Evolutionary conservation across 2,113 vertebrate genomes (phyloP), one percentile per base, ranked within the genome.

Genomic region (Chloropsis cyanopogon): DNA sequence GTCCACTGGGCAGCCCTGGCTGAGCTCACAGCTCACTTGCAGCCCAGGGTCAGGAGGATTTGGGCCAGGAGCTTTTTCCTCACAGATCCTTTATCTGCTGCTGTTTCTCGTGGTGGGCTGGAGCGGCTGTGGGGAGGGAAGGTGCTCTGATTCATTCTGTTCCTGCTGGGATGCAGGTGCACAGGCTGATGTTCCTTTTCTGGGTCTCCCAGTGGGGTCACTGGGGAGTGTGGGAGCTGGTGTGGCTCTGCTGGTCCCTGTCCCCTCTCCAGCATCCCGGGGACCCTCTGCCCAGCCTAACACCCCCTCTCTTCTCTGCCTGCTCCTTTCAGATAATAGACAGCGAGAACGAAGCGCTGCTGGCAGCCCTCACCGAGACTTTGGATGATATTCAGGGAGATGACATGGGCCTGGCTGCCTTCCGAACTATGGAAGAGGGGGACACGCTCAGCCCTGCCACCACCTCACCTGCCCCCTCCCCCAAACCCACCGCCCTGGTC

Each of bases 351-450:
- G 99, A 99, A 96, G 99, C 99, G 2, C 98, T 99, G 95, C 98
- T 99, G 91, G 99, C 99, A 61, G 99, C 98, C 12, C 98, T 99
- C 94, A 99, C 99, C 83, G 99, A 99, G 98, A 99, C 98, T 92
- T 92, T 99, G 98, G 99, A 99, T 87, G 98, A 98, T 97, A 99
- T 99, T 95, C 98, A 99, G 25, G 98, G 97, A 97, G 99, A 99
- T 75, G 99, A 99, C 14, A 97, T 98, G 96, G 98, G 98, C 72
- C 98, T 99, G 95, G 98, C 98, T 52, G 98, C 98, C 96, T 99
- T 99, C 97, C 98, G 98, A n/a, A 96, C 98, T 88, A 97, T 99
- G 97, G 99, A 98, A 69, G 98, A 98, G 70, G 98, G 98, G 79
- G 98, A 99, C 37, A 78, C 93, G 25, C 98, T 98, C 86, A 97